These are phyloP conservation scores for Brachypterus glaber DNA, from an alignment of 2,888 invertebrate genomes.

Conservation along the genomic window DNA sequence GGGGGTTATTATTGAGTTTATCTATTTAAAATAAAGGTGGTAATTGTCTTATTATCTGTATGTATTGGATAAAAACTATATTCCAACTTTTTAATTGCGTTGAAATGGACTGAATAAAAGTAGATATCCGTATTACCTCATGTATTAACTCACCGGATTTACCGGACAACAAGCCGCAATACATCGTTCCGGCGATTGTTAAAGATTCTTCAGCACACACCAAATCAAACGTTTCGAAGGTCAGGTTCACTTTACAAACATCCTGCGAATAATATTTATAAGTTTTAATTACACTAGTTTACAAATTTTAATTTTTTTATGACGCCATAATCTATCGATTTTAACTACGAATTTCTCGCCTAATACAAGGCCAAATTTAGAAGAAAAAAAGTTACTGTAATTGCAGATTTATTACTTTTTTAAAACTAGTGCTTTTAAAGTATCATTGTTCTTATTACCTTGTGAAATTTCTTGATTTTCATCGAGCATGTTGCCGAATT, in stretches of 20 bases:
- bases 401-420: too few relatives aligned
- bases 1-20: too few relatives aligned
- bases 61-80: too few relatives aligned
- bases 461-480: conserved; percentile 17
- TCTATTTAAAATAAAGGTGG: too few relatives aligned
- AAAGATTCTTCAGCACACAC: conserved; percentile 32
- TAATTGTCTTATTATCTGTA: too few relatives aligned
- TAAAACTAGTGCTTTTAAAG: neutral
- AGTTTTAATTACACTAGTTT: too few relatives aligned
- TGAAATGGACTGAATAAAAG: neutral
- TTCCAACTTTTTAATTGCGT: neutral
- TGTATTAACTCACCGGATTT: conserved; percentile 28
- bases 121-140: neutral
- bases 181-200: conserved; percentile 28
- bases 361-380: too few relatives aligned
- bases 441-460: conserved; percentile 18
- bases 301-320: too few relatives aligned
- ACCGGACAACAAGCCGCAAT: conserved; percentile 33
- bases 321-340: too few relatives aligned
- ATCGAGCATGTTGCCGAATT: conserved; percentile 21
- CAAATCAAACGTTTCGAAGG: conserved; percentile 32
- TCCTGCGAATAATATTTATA: conserved; percentile 24
- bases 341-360: too few relatives aligned
- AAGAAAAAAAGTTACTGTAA: too few relatives aligned
- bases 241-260: conserved; percentile 32